phyloP scores from a whole-genome alignment of 2,113 vertebrate genomes.

The Oncorhynchus nerka region DNA sequence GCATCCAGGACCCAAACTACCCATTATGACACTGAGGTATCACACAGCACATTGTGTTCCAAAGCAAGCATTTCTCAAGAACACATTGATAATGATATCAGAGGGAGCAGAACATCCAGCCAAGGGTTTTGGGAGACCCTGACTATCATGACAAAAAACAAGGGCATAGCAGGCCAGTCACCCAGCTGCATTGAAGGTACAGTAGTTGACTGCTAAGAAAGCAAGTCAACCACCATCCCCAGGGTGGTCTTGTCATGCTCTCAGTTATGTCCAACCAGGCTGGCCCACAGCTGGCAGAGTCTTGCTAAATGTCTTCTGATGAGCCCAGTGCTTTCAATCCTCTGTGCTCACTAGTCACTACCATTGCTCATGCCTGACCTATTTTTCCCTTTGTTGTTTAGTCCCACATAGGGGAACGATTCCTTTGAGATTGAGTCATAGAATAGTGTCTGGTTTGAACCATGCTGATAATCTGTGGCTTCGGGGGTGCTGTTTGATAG shows the following conservation, averaged over 20 bases:
- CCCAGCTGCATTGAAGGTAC: no score
- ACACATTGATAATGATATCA: no score
- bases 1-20: no score
- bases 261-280: neutral
- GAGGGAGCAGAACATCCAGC: no score
- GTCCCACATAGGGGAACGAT: slow-evolving; percentile 28
- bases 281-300: neutral
- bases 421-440: slow-evolving; percentile 40
- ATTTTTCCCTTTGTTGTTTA: slow-evolving; percentile 31
- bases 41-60: no score
- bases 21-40: no score
- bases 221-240: no score
- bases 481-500: slow-evolving; percentile 37
- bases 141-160: no score
- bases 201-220: no score
- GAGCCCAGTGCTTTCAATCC: slow-evolving; percentile 9
- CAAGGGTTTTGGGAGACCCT: no score
- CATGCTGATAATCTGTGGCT: slow-evolving; percentile 42
- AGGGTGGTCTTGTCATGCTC: neutral
- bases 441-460: slow-evolving; percentile 23
- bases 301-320: slow-evolving; percentile 13
- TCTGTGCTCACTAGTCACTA: neutral
- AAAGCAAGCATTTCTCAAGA: no score
- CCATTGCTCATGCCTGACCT: slow-evolving; percentile 24
- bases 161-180: no score